Percentiles rank a stretch among this genome's conserved stretches.
phyloP scores from a whole-genome alignment of 2,797 vertebrate species.

The Manis javanica region DNA sequence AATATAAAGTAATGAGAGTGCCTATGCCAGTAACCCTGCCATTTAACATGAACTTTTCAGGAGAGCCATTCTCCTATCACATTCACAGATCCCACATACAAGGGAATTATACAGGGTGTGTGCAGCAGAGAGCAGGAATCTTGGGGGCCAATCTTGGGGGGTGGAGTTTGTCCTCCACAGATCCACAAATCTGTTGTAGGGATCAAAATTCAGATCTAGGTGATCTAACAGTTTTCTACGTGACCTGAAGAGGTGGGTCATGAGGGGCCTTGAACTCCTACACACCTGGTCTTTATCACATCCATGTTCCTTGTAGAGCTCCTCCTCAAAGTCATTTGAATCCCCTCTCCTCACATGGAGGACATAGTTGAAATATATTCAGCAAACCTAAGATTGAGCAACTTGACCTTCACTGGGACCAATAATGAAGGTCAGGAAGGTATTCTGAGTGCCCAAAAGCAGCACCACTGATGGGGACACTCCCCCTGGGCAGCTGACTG shows the following conservation, averaged over 20 bases:
- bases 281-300: not conserved
- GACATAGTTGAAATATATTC: not conserved
- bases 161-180: not conserved
- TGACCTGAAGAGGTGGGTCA: not conserved
- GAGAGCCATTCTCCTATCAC: not conserved
- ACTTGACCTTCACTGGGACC: not conserved
- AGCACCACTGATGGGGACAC: not conserved
- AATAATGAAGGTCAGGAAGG: not conserved
- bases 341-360: fast-evolving
- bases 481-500: not conserved
- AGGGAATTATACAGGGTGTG: not conserved
- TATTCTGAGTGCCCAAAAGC: not conserved
- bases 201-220: not conserved
- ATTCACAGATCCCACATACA: too few relatives aligned
- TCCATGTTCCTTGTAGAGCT: not conserved
- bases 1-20: not conserved
- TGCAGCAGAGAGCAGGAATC: not conserved
- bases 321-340: not conserved
- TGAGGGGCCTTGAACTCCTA: not conserved
- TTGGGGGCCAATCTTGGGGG: too few relatives aligned
- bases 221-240: not conserved
- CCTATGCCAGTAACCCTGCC: not conserved
- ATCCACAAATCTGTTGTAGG: not conserved
- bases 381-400: not conserved
- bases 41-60: not conserved